These are phyloP conservation scores for Papilio gigon DNA, from an alignment of 2,888 invertebrate species.

Conservation along the genomic window DNA sequence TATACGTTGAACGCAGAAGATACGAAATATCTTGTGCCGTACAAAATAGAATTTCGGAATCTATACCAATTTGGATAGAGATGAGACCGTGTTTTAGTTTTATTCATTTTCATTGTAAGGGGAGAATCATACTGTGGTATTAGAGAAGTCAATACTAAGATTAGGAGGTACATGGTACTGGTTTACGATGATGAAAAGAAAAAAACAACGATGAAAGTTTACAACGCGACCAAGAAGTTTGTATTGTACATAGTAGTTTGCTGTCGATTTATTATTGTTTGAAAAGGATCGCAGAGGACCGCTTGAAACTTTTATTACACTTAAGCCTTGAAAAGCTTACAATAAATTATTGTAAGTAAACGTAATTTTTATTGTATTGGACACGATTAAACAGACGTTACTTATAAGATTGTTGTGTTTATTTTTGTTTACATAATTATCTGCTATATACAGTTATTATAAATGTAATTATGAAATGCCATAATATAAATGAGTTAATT, in stretches of 20 bases:
- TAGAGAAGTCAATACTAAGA: too few relatives aligned
- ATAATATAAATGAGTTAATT: too few relatives aligned
- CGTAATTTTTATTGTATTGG: neutral
- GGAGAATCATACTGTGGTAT: too few relatives aligned
- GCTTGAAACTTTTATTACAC: conserved; percentile 22
- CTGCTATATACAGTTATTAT: neutral
- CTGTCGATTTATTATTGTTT: conserved; percentile 17
- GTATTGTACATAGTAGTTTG: neutral
- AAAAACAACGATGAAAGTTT: neutral
- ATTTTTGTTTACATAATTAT: neutral
- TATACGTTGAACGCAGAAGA: too few relatives aligned
- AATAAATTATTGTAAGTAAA: neutral
- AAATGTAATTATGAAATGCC: too few relatives aligned
- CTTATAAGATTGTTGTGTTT: neutral
- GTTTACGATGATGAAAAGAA: too few relatives aligned
- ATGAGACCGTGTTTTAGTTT: too few relatives aligned
- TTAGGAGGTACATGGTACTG: too few relatives aligned
- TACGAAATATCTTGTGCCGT: too few relatives aligned
- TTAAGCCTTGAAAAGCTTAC: conserved; percentile 4
- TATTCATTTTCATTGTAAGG: too few relatives aligned
- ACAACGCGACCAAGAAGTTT: conserved; percentile 2
- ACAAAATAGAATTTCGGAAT: too few relatives aligned
- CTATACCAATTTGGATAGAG: too few relatives aligned
- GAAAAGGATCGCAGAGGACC: conserved; percentile 1
- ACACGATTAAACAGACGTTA: neutral